Base-by-base conservation (phyloP, 2,797 vertebrate genomes). In the Sorex maritimensis region DNA sequence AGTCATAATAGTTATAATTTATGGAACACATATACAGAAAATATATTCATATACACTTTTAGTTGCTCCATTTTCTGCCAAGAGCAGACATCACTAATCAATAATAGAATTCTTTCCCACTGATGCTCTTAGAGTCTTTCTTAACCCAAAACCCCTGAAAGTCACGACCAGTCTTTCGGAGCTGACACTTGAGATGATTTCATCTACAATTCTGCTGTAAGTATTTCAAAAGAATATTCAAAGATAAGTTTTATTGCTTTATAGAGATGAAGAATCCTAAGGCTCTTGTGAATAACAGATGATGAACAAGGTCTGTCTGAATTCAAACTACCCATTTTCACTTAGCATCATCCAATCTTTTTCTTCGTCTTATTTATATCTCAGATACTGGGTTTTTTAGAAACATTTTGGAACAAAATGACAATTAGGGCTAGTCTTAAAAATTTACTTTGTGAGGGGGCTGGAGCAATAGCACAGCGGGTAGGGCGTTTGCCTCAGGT, bases 81-180 rank as follows among this genome's bases (percentile, higher is more conserved):
- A 87, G 26, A 82, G 26, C 19, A 85, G 81, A 91, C 21, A 58
- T 73, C 28, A 65, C 34, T 69, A 72, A 87, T 89, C 61, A 80
- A 79, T 82, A 71, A 69, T 1, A 55, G 44, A 34, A 61, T 63
- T 81, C 34, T 78, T 92, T 72, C 46, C 49, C 12, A 71, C 69
- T 14, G 72, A 80, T 23, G 24, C 11, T 34, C 7, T 90, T 46
- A 86, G 88, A 91, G 71, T 67, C 17, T 23, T 92, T 88, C 58
- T 90, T 28, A 92, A 46, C 6, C 21, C 38, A 92, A 65, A 93
- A 95, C 28, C 84, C 95, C 61, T 93, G 73, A 79, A 87, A 94
- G 49, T 12, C 11, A 86, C n/a, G 79, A 84, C 6, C 23, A 49
- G 73, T 68, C 19, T 75, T 41, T 0, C 88, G 71, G 44, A 81